Percentiles rank a stretch among this genome's conserved stretches.
Evolutionary conservation across 2,888 invertebrate genomes (phyloP).

Genomic region (Spilosoma lubricipeda): DNA sequence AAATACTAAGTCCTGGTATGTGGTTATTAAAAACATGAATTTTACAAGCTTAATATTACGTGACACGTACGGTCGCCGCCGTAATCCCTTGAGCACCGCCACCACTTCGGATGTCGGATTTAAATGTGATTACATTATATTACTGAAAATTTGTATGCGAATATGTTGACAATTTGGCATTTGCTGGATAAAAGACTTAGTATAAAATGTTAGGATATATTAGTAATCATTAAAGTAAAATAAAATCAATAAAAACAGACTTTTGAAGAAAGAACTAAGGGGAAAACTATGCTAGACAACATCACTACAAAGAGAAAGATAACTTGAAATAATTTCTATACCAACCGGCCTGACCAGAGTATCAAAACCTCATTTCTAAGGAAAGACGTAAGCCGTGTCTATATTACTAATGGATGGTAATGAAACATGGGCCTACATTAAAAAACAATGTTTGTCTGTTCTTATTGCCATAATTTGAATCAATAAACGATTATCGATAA

Average conservation of each 20-base stretch:
- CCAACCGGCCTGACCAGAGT: no score
- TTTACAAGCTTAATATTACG: conserved; percentile 53
- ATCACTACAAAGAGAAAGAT: no score
- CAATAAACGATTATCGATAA: not conserved
- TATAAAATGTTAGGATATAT: not conserved
- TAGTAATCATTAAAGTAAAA: not conserved
- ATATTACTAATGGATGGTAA: not conserved
- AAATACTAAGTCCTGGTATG: conserved; percentile 39
- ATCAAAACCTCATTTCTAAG: no score
- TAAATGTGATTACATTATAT: conserved; percentile 58
- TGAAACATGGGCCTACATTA: not conserved
- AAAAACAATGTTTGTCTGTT: not conserved
- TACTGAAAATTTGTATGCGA: conserved; percentile 39
- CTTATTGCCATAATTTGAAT: not conserved
- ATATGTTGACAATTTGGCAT: conserved; percentile 43
- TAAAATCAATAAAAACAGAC: not conserved
- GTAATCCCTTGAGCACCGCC: conserved; percentile 52
- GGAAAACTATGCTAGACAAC: no score
- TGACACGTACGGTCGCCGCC: conserved; percentile 43
- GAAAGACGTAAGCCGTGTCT: no score
- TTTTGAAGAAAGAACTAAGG: no score
- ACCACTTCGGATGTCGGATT: conserved; percentile 54
- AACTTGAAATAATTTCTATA: no score
- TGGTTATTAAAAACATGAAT: conserved; percentile 55
- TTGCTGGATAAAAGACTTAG: conserved; percentile 32